A percentile compares a stretch with the other conserved stretches of the same genome.
phyloP scores from a whole-genome alignment of 2,888 invertebrate genomes.

The Tenodera sinensis region DNA sequence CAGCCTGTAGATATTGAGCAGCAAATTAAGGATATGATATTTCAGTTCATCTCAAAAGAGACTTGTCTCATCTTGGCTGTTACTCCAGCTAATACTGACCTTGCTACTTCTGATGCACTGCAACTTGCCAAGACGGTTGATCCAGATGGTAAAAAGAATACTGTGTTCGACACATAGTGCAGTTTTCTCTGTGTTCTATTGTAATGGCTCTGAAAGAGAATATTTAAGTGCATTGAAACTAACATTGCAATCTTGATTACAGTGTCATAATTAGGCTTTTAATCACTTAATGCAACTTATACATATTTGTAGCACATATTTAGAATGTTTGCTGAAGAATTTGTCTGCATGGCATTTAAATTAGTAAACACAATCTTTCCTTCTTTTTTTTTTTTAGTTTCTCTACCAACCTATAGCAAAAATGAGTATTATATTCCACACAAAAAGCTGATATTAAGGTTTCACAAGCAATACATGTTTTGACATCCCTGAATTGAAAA shows the following conservation, averaged over 20 bases:
- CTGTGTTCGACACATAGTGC: neutral
- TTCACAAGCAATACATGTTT: too few species aligned
- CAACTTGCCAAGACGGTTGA: slow-evolving; percentile 98
- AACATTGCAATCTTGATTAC: neutral
- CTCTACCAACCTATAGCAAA: too few species aligned
- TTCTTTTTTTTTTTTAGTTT: too few species aligned
- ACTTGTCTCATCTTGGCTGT: slow-evolving; percentile 95
- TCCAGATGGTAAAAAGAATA: slow-evolving; percentile 66
- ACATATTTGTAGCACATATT: too few species aligned
- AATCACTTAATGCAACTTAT: too few species aligned
- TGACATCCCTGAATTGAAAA: too few species aligned
- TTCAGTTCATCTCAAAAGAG: slow-evolving; percentile 90
- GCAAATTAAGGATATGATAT: slow-evolving; percentile 90
- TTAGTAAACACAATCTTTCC: too few species aligned
- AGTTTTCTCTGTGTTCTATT: neutral
- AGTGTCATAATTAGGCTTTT: neutral
- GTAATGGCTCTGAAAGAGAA: neutral
- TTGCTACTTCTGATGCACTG: slow-evolving; percentile 97
- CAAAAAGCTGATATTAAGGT: too few species aligned
- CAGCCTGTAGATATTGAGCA: slow-evolving; percentile 93
- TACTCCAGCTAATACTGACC: slow-evolving; percentile 94
- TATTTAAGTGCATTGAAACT: neutral
- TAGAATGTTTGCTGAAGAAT: too few species aligned
- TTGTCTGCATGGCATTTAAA: too few species aligned
- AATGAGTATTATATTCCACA: too few species aligned